Percentiles rank a stretch among this genome's conserved stretches.
phyloP scores from a whole-genome alignment of 2,797 vertebrate genomes.

The Tauraco hartlaubi region DNA sequence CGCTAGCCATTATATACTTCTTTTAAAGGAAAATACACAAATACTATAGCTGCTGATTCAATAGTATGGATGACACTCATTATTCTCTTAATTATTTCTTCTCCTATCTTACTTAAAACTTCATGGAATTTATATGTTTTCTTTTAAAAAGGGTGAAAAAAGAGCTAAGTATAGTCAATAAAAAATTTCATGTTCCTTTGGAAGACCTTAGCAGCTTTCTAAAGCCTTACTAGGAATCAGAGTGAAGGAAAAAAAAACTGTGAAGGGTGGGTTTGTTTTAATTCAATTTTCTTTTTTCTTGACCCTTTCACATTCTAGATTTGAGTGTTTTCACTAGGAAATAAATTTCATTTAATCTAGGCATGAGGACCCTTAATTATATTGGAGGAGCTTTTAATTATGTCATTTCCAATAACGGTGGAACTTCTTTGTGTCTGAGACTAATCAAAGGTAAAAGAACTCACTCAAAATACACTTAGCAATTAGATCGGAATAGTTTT shows the following conservation, averaged over 20 bases:
- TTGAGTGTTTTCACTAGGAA: conserved; percentile 23
- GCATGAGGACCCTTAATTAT: conserved; percentile 46
- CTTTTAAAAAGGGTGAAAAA: neutral
- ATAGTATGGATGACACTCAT: neutral
- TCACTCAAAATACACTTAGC: neutral
- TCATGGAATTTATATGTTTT: neutral
- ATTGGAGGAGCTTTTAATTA: conserved; percentile 40
- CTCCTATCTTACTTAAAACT: neutral
- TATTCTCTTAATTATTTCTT: neutral
- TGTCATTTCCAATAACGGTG: neutral
- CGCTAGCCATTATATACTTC: neutral
- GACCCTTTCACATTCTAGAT: neutral
- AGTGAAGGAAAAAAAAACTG: neutral
- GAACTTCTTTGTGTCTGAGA: conserved; percentile 21
- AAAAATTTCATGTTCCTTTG: neutral
- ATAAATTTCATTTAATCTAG: conserved; percentile 34
- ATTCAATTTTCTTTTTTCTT: conserved; percentile 7
- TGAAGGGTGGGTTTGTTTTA: neutral
- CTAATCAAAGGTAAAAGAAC: conserved; percentile 23
- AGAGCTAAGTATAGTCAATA: neutral
- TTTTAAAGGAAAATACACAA: neutral
- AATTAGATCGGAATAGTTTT: neutral
- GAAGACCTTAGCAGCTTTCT: neutral
- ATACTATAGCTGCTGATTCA: neutral
- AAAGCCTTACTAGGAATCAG: neutral